Evolutionary conservation across 2,888 invertebrate species (phyloP).

Genomic region (Cepaea hortensis): DNA sequence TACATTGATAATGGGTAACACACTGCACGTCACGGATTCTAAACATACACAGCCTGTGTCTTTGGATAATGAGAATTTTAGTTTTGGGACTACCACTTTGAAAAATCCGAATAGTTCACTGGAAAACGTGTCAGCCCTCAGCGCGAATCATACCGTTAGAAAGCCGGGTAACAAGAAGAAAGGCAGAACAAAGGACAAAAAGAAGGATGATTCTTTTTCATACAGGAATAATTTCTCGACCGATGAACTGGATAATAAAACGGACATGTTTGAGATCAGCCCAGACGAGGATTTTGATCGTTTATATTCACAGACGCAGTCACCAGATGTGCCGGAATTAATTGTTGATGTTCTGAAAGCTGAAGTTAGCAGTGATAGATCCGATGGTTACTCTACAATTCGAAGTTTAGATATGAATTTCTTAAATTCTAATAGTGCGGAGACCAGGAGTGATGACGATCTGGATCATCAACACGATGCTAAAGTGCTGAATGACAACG

Average conservation of each 20-base stretch:
- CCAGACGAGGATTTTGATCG: slow-evolving; percentile 24
- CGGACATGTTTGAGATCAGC: slow-evolving; percentile 25
- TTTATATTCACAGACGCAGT: background rate
- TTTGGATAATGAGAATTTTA: slow-evolving; percentile 16
- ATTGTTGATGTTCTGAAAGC: slow-evolving; percentile 40
- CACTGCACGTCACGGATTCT: background rate
- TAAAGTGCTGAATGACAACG: background rate
- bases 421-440: background rate
- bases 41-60: background rate
- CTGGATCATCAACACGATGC: background rate
- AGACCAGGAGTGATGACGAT: background rate
- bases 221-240: slow-evolving; percentile 1
- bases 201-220: background rate
- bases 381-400: slow-evolving; percentile 5
- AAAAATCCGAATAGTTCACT: background rate
- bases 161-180: slow-evolving; percentile 16
- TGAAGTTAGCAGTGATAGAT: slow-evolving; percentile 25
- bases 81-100: background rate
- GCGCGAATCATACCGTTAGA: background rate
- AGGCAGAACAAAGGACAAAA: background rate
- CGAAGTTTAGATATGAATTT: slow-evolving; percentile 13
- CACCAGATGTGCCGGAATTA: slow-evolving; percentile 32
- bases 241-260: background rate
- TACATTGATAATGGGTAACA: slow-evolving; percentile 34
- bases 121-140: background rate